These are phyloP conservation scores for Tokudaia muenninki DNA, from an alignment of 2,797 vertebrate genomes.

Conservation along the genomic window DNA sequence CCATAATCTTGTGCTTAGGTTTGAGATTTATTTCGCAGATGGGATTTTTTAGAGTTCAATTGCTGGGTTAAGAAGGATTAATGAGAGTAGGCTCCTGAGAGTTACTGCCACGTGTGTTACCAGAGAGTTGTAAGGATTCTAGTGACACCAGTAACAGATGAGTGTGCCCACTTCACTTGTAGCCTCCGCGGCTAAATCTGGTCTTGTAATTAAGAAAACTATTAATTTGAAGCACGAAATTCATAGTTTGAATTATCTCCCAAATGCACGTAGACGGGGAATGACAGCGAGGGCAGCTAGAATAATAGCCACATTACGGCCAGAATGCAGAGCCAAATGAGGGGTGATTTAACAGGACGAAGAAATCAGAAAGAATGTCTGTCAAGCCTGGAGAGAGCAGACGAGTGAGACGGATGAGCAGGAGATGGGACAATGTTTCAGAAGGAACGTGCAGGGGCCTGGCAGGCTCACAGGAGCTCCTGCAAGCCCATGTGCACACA, in stretches of 20 bases:
- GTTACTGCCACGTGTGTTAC: conserved; percentile 39
- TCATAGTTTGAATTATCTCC: conserved; percentile 19
- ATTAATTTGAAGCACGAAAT: conserved; percentile 12
- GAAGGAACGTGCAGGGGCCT: not conserved
- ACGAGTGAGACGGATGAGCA: rapidly evolving
- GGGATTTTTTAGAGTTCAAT: conserved; percentile 62
- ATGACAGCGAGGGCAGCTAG: not conserved
- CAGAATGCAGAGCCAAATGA: not conserved
- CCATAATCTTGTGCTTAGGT: conserved; percentile 22
- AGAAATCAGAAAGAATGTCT: not conserved
- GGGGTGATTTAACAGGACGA: not conserved
- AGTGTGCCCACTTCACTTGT: not conserved
- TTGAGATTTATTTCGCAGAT: not conserved
- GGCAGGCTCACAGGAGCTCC: no score
- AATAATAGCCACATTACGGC: rapidly evolving
- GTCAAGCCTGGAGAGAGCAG: not conserved
- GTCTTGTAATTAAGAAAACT: conserved; percentile 68
- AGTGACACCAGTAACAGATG: not conserved
- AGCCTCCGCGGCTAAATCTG: conserved; percentile 17
- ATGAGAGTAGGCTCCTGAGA: conserved; percentile 17
- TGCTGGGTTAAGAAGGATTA: conserved; percentile 67
- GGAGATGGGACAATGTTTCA: not conserved
- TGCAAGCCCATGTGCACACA: not conserved
- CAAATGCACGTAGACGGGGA: not conserved
- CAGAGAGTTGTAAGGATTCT: conserved; percentile 22